phyloP scores from a whole-genome alignment of 1,140 invertebrate species.

The Heliconius himera region DNA sequence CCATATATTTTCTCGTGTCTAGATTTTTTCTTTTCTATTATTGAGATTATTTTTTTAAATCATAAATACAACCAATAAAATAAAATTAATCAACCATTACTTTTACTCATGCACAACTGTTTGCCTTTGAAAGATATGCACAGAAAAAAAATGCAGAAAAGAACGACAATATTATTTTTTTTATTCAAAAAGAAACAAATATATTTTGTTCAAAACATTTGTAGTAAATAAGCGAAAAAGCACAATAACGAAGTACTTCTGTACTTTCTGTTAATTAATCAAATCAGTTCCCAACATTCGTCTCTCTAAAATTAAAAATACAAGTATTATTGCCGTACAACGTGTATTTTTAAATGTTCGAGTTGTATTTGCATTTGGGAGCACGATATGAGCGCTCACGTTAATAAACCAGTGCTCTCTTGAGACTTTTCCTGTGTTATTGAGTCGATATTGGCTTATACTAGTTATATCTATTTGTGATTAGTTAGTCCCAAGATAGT shows the following conservation, averaged over 20 bases:
- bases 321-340: not conserved
- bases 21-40: too few relatives aligned
- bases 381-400: conserved; percentile 15
- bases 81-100: too few relatives aligned
- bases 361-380: conserved; percentile 23
- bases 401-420: conserved; percentile 24
- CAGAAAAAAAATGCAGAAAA: too few relatives aligned
- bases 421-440: conserved; percentile 26
- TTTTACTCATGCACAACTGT: too few relatives aligned
- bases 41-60: too few relatives aligned
- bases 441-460: conserved; percentile 21
- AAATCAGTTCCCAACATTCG: conserved; percentile 3
- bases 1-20: too few relatives aligned
- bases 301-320: not conserved
- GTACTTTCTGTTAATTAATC: not conserved
- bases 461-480: conserved; percentile 56
- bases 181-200: not conserved
- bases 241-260: not conserved
- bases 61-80: too few relatives aligned
- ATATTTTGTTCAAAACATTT: not conserved
- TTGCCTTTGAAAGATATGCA: too few relatives aligned
- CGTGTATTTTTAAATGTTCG: conserved; percentile 20
- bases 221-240: not conserved
- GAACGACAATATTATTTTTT: too few relatives aligned
- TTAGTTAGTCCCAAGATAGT: conserved; percentile 38